Evolutionary conservation across 2,797 vertebrate genomes (phyloP).

Genomic region (Pangasius macronema): DNA sequence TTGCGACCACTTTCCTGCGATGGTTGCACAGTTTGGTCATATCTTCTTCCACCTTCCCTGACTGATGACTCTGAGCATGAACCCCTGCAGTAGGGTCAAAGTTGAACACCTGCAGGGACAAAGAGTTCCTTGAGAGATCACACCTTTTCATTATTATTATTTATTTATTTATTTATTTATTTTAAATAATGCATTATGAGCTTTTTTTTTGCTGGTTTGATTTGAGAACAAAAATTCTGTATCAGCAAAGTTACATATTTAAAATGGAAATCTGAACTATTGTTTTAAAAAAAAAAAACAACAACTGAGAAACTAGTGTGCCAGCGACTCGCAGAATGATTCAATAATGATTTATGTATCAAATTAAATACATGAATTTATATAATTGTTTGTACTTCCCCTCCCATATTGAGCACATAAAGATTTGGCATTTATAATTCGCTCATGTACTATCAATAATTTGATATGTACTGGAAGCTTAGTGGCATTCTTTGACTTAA

Average conservation of each 20-base stretch:
- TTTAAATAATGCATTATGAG: neutral
- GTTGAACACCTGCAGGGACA: conserved; percentile 85
- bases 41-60: conserved; percentile 87
- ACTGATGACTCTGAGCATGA: conserved; percentile 78
- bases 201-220: neutral
- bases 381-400: neutral
- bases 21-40: conserved; percentile 97
- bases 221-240: neutral
- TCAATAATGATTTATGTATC: neutral
- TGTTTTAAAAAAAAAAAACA: neutral
- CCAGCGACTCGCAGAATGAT: neutral
- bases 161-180: neutral
- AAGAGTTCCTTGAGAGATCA: neutral
- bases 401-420: neutral
- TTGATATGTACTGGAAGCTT: neutral
- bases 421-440: neutral
- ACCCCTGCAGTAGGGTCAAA: conserved; percentile 83
- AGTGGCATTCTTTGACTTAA: neutral
- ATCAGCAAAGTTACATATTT: neutral
- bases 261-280: neutral
- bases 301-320: neutral
- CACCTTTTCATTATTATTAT: too few species aligned
- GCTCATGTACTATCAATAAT: neutral
- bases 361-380: neutral
- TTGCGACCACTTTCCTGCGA: conserved; percentile 90